Evolutionary conservation across 2,888 invertebrate species (phyloP), one percentile per base, ranked within the genome.

Genomic region (Cremastinae sp.): DNA sequence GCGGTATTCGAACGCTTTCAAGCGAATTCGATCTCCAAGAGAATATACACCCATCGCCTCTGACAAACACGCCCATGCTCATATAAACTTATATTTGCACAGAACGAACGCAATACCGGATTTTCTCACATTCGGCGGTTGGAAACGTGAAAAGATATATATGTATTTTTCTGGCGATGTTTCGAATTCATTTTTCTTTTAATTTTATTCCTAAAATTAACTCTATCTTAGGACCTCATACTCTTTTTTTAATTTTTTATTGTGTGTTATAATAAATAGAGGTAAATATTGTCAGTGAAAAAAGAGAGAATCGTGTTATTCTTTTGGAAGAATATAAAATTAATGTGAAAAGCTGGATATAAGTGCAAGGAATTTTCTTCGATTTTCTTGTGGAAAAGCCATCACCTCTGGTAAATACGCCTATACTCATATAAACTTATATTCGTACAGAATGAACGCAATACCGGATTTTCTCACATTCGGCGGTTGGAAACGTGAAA

Each of bases 1-100:
- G 65, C 54, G 76, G 76, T 53, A 73, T 73, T 76, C 69, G 73
- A 73, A 69, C 49, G 69, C 76, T 76, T 69, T 73, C 69, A 61
- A 65, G 76, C 69, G 73, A 76, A 76, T 76, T 76, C 65, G 73
- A 76, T 76, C 73, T 69, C 56, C 12, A 41, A 59, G 22, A 58
- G 47, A 47, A 49, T 49, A 66, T 34, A 45, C 45, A 66, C 43
- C 47, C 47, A 49, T 47, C 53, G 18, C 28, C 22, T 43, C 8
- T 20, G 10, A 58, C 34, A 45, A 34, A 49, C 38, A 12, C 47
- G n/a, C n/a, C 34, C 22, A 8, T 10, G 9, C 8, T 14, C 7
- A 64, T 20, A 8, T 8, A 34, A 18, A 8, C 14, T n/a, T 10
- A 20, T 61, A 68, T 51, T 22, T 38, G 9, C 4, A 20, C 18